A percentile compares a stretch with the other conserved stretches of the same genome.
Conservation (phyloP, 2,113 vertebrate genomes). For the Melanerpes formicivorus region DNA sequence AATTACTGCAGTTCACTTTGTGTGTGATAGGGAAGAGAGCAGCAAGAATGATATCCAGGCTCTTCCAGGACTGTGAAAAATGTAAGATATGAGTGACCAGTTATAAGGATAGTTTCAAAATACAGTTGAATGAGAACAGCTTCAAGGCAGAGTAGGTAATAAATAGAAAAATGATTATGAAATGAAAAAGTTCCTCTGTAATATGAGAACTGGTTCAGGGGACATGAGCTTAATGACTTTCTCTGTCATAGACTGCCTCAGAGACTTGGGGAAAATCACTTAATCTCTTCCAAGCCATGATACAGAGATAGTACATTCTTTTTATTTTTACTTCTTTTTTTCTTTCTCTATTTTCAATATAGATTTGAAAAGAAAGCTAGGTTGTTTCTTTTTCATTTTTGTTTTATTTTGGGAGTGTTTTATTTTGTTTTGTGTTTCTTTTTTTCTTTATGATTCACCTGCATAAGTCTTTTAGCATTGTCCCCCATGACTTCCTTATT, state of each 20-base stretch:
- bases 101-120: constrained; percentile 36
- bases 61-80: constrained; percentile 53
- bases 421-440: no score
- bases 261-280: constrained; percentile 36
- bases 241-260: constrained; percentile 33
- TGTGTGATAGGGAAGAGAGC: constrained; percentile 37
- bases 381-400: no score
- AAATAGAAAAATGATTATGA: constrained; percentile 53
- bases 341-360: neutral
- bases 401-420: no score
- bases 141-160: constrained; percentile 43
- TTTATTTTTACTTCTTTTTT: neutral
- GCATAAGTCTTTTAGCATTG: neutral
- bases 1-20: constrained; percentile 61
- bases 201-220: constrained; percentile 5
- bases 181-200: constrained; percentile 34
- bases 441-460: neutral
- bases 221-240: constrained; percentile 24
- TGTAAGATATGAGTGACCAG: constrained; percentile 7
- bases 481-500: neutral
- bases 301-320: neutral
- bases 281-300: constrained; percentile 20
- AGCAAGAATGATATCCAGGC: constrained; percentile 33
- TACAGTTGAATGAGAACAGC: neutral
- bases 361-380: neutral